Evolutionary conservation across 2,797 vertebrate species (phyloP).

Genomic region (Acridotheres tristis): DNA sequence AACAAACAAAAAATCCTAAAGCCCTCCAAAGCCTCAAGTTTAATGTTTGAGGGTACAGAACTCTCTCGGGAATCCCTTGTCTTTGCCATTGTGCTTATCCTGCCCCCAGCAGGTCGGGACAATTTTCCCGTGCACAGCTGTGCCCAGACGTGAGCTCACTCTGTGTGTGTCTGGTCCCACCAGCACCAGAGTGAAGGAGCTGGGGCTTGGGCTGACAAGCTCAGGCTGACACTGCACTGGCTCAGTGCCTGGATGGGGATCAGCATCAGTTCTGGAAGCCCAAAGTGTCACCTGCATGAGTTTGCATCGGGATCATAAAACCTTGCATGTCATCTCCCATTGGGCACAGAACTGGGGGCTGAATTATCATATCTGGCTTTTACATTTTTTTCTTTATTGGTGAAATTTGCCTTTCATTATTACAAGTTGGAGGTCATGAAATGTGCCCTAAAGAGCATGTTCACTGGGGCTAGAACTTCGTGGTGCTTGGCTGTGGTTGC

Average conservation of each 20-base stretch:
- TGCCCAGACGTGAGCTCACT: neutral
- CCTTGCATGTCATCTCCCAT: neutral
- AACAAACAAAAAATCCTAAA: neutral
- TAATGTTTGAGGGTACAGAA: neutral
- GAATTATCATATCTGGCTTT: neutral
- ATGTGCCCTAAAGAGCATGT: neutral
- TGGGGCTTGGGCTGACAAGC: accelerated
- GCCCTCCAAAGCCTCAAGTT: neutral
- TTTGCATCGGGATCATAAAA: neutral
- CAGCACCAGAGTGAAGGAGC: neutral
- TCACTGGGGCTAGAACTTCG: neutral
- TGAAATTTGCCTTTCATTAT: conserved; percentile 1
- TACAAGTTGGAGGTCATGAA: neutral
- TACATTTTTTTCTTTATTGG: neutral
- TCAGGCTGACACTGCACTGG: accelerated
- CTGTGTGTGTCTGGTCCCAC: neutral
- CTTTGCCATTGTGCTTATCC: neutral
- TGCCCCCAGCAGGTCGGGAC: neutral
- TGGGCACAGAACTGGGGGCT: neutral
- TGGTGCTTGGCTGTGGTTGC: neutral
- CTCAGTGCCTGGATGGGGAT: neutral
- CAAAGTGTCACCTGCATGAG: neutral
- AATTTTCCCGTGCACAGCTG: neutral
- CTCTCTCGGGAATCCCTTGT: neutral
- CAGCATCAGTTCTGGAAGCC: neutral